Conservation (phyloP, 2,888 invertebrate genomes). For the Dryobotodes eremita region DNA sequence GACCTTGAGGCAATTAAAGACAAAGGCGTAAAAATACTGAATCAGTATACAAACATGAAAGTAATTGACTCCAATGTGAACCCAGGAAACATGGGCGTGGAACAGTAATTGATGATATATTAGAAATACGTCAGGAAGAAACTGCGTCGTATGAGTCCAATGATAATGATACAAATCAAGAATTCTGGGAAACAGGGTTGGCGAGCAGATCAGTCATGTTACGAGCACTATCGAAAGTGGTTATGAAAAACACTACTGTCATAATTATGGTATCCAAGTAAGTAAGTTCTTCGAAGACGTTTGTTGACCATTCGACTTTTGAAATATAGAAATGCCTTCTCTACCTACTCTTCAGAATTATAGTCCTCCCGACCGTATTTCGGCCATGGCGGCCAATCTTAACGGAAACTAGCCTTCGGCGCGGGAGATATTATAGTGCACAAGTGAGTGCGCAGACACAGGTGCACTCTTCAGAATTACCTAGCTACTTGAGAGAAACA, state of each 20-base stretch:
- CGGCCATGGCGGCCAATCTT: too few relatives aligned
- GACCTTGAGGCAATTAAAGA: constrained; percentile 53
- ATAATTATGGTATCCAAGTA: neutral
- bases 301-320: neutral
- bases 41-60: constrained; percentile 52
- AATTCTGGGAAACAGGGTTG: constrained; percentile 7
- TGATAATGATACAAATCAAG: neutral
- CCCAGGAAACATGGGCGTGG: constrained; percentile 39
- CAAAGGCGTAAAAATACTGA: constrained; percentile 42
- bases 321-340: neutral
- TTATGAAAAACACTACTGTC: neutral
- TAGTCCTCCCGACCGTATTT: too few relatives aligned
- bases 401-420: too few relatives aligned
- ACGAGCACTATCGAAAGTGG: neutral
- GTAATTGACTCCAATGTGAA: constrained; percentile 59
- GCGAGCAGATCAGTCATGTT: neutral
- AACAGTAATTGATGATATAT: constrained; percentile 49
- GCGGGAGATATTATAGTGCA: too few relatives aligned
- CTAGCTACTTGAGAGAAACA: neutral
- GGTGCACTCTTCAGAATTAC: neutral
- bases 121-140: constrained; percentile 31
- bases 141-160: constrained; percentile 30
- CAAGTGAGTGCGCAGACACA: too few relatives aligned
- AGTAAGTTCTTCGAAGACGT: neutral
- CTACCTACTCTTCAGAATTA: neutral